Percentiles rank a stretch among this genome's conserved stretches.
Conservation (phyloP, 2,113 vertebrate genomes). For the Leptobrachium ailaonicum region DNA sequence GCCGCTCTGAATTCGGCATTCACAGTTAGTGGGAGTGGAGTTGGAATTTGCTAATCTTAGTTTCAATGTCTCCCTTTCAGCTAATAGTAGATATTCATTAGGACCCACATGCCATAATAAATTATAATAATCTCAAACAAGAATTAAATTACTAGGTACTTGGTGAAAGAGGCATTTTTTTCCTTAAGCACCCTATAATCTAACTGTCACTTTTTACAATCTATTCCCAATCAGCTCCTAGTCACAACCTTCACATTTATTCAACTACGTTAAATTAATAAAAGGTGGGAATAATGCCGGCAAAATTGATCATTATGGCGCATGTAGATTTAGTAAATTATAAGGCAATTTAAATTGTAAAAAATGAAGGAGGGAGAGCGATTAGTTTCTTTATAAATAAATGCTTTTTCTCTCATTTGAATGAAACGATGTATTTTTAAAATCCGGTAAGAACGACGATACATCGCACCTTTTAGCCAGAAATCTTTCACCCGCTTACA, state of each 20-base stretch:
- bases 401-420: slow-evolving; percentile 66
- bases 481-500: slow-evolving; percentile 44
- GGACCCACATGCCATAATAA: slow-evolving; percentile 95
- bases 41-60: slow-evolving; percentile 81
- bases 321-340: slow-evolving; percentile 96
- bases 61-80: slow-evolving; percentile 95
- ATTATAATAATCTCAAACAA: slow-evolving; percentile 98
- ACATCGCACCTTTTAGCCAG: slow-evolving; percentile 61
- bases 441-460: slow-evolving; percentile 62
- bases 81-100: slow-evolving; percentile 98
- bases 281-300: slow-evolving; percentile 89
- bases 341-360: slow-evolving; percentile 87
- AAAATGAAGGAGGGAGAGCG: slow-evolving; percentile 84
- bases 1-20: neutral
- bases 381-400: slow-evolving; percentile 81
- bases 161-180: slow-evolving; percentile 86
- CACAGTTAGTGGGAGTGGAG: slow-evolving; percentile 23
- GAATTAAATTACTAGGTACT: slow-evolving; percentile 98
- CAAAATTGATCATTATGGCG: slow-evolving; percentile 91
- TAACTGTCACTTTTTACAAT: slow-evolving; percentile 96
- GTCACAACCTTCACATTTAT: slow-evolving; percentile 95
- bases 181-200: slow-evolving; percentile 92
- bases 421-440: slow-evolving; percentile 56
- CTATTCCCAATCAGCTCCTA: slow-evolving; percentile 92
- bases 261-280: slow-evolving; percentile 98